Conservation (phyloP, 2,888 invertebrate genomes). For the Heliconius charithonia region DNA sequence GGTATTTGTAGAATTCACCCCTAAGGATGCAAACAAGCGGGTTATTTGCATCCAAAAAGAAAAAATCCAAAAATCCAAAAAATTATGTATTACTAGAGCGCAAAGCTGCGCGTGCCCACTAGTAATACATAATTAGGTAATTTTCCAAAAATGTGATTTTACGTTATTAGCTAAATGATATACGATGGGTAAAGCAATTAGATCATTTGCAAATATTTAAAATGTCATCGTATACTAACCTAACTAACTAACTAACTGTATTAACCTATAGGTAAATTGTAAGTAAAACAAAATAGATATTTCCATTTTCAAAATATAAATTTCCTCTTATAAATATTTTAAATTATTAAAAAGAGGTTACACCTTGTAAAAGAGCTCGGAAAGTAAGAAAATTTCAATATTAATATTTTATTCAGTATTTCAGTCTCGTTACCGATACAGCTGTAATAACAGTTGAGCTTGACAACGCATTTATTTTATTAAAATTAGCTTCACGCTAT, state of each 20-base stretch:
- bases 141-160: too few species aligned
- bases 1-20: too few species aligned
- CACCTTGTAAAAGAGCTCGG: conserved; percentile 10
- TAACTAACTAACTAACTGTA: too few species aligned
- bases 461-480: background rate
- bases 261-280: too few species aligned
- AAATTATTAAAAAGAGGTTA: conserved; percentile 12
- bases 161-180: too few species aligned
- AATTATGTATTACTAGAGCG: too few species aligned
- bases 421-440: conserved; percentile 22
- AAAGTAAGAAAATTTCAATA: conserved; percentile 16
- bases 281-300: background rate
- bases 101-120: too few species aligned
- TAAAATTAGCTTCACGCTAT: too few species aligned
- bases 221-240: background rate
- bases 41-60: too few species aligned
- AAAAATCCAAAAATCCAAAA: too few species aligned
- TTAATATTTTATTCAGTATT: conserved; percentile 23
- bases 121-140: too few species aligned
- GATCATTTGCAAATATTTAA: background rate
- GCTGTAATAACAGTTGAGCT: conserved; percentile 21
- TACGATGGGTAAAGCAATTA: background rate
- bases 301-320: background rate
- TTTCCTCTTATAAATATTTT: conserved; percentile 10
- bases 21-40: too few species aligned